These are phyloP conservation scores for Athripsodes cinereus DNA, from an alignment of 2,888 invertebrate genomes.

Conservation along the genomic window DNA sequence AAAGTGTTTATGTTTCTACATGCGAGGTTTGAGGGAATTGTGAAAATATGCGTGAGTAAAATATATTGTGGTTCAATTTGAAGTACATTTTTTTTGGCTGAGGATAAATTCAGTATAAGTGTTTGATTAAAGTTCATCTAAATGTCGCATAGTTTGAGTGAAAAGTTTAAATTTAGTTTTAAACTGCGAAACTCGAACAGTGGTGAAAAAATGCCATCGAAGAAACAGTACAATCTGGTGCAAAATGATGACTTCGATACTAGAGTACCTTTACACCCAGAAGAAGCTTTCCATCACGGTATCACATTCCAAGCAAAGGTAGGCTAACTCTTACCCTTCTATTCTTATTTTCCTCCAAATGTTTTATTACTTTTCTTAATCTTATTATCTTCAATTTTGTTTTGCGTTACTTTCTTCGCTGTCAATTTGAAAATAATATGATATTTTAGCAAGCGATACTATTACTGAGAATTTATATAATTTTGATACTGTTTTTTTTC, in stretches of 20 bases:
- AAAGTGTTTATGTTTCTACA: too few species aligned
- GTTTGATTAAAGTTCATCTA: slow-evolving; percentile 4
- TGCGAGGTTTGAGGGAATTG: too few species aligned
- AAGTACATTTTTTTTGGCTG: not conserved
- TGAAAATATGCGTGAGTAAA: too few species aligned
- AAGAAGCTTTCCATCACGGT: slow-evolving; percentile 95
- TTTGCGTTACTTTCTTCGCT: too few species aligned
- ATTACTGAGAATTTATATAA: too few species aligned
- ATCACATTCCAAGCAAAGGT: slow-evolving; percentile 98
- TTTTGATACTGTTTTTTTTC: too few species aligned
- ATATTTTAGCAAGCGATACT: too few species aligned
- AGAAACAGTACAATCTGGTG: slow-evolving; percentile 87
- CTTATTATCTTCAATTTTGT: too few species aligned
- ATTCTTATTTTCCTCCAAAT: too few species aligned
- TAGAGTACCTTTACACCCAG: slow-evolving; percentile 92
- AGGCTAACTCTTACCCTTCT: too few species aligned
- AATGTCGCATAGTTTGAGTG: slow-evolving; percentile 23
- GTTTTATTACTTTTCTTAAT: too few species aligned
- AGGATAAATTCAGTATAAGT: not conserved
- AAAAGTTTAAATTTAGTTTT: slow-evolving; percentile 23
- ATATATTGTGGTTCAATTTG: not conserved
- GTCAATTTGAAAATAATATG: too few species aligned
- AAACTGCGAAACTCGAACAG: slow-evolving; percentile 43
- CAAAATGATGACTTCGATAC: slow-evolving; percentile 95
- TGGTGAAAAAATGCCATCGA: slow-evolving; percentile 71